A percentile compares a stretch with the other conserved stretches of the same genome.
These are phyloP conservation scores for Leptoclinus maculatus DNA, from an alignment of 2,797 vertebrate genomes.

Conservation along the genomic window DNA sequence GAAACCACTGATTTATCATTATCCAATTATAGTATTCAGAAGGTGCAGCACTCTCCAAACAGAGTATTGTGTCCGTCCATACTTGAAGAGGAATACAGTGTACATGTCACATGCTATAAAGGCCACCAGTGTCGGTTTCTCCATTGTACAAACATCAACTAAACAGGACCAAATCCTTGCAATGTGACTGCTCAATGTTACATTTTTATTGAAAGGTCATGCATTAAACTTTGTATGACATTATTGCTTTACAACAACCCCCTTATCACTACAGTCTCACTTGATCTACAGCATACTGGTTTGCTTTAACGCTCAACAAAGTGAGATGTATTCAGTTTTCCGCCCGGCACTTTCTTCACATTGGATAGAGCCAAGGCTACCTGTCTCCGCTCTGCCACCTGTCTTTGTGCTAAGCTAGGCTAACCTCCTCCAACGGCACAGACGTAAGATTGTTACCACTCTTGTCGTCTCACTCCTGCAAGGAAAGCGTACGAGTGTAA, in stretches of 20 bases:
- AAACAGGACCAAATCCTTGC: background rate
- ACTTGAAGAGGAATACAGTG: constrained; percentile 7
- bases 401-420: background rate
- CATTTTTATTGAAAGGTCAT: background rate
- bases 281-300: too few species aligned
- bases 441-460: background rate
- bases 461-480: background rate
- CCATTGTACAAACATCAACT: background rate
- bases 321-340: background rate
- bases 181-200: background rate
- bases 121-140: background rate
- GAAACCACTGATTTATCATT: constrained; percentile 58
- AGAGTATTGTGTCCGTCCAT: background rate
- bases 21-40: constrained; percentile 53
- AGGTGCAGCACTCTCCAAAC: constrained; percentile 16
- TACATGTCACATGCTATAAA: background rate
- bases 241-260: background rate
- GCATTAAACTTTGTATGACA: background rate
- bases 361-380: background rate
- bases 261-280: background rate
- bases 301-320: background rate
- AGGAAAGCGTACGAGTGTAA: background rate
- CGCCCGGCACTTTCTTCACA: background rate
- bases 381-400: background rate
- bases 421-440: background rate